phyloP scores from a whole-genome alignment of 1,140 invertebrate genomes.

The Conopomorpha cramerella region DNA sequence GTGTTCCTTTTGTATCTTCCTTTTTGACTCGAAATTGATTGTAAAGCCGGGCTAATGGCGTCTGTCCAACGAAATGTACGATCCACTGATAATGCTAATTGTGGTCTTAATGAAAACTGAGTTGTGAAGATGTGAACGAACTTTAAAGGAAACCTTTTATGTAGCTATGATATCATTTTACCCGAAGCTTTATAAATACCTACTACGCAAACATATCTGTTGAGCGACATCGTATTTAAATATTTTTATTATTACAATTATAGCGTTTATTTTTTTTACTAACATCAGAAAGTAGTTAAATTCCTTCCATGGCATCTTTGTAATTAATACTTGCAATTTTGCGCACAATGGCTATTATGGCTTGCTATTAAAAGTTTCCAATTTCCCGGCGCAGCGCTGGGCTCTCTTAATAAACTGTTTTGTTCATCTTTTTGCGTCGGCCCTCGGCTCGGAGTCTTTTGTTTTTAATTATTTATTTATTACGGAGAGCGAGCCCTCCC shows the following conservation, averaged over 20 bases:
- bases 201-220: too few relatives aligned
- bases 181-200: too few relatives aligned
- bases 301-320: too few relatives aligned
- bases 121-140: too few relatives aligned
- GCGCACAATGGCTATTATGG: slow-evolving; percentile 24
- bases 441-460: slow-evolving; percentile 3
- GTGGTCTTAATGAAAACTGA: slow-evolving; percentile 28
- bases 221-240: too few relatives aligned
- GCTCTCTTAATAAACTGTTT: slow-evolving; percentile 17
- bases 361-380: slow-evolving; percentile 23
- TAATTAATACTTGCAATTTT: slow-evolving; percentile 27
- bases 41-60: slow-evolving; percentile 48
- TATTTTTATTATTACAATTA: too few relatives aligned
- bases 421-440: slow-evolving; percentile 11
- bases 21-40: slow-evolving; percentile 52
- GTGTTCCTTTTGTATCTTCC: slow-evolving; percentile 30
- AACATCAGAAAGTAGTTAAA: too few relatives aligned
- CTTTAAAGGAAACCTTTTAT: too few relatives aligned
- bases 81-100: slow-evolving; percentile 47
- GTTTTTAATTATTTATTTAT: slow-evolving; percentile 32
- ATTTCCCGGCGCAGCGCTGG: slow-evolving; percentile 17
- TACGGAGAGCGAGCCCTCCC: slow-evolving; percentile 6
- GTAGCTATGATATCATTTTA: too few relatives aligned
- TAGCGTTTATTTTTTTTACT: too few relatives aligned
- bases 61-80: slow-evolving; percentile 29